A percentile compares a stretch with the other conserved stretches of the same genome.
These are phyloP conservation scores for Caretta caretta DNA, from an alignment of 2,113 vertebrate species.

Conservation along the genomic window DNA sequence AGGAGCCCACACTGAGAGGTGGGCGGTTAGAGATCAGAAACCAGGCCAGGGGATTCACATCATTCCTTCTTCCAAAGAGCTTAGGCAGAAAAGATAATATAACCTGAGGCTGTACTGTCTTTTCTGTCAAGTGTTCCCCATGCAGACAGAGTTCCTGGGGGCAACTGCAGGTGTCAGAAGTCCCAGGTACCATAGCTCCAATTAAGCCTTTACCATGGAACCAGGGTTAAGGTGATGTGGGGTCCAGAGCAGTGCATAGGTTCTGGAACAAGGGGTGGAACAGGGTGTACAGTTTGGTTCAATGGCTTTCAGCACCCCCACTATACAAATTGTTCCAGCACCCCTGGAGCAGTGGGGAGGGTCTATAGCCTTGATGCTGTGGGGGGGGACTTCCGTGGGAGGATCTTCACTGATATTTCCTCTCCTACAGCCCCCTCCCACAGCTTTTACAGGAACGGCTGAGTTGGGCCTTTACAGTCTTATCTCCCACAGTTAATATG, in stretches of 20 bases:
- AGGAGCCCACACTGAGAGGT: neutral
- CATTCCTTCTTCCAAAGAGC: neutral
- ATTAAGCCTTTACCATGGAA: neutral
- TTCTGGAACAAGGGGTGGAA: too few species aligned
- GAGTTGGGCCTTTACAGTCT: neutral
- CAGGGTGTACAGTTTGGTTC: too few species aligned
- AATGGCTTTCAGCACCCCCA: too few species aligned
- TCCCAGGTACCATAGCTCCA: neutral
- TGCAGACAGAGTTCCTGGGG: neutral
- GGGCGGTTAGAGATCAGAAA: neutral
- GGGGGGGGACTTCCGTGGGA: neutral
- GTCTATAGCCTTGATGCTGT: neutral
- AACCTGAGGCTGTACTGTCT: neutral
- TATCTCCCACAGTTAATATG: constrained; percentile 42
- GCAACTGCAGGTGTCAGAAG: neutral
- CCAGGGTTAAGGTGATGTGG: neutral
- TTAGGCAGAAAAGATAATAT: neutral
- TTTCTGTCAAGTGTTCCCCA: neutral
- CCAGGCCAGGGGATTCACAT: neutral
- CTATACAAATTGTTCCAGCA: too few species aligned
- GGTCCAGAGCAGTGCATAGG: neutral
- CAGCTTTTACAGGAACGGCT: neutral
- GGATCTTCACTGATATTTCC: neutral
- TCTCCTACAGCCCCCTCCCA: neutral
- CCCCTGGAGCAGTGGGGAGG: neutral